These are phyloP conservation scores for Sphyrna mokarran DNA, from an alignment of 2,113 vertebrate genomes.

Conservation along the genomic window DNA sequence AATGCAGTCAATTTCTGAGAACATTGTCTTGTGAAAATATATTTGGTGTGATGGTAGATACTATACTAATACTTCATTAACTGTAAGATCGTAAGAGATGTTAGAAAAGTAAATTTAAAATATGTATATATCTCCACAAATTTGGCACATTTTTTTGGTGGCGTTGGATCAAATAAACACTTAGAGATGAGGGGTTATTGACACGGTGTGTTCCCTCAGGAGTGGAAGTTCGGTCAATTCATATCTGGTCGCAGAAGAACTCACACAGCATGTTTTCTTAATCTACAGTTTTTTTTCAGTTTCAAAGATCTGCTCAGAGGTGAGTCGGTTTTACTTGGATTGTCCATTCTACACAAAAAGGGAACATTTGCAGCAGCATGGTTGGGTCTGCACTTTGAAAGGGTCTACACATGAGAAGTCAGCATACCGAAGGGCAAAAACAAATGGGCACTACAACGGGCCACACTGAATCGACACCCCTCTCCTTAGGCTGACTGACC, in stretches of 20 bases:
- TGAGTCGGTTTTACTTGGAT: not conserved
- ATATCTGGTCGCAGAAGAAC: not conserved
- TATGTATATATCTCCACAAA: not conserved
- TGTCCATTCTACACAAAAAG: not conserved
- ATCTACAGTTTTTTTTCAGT: not conserved
- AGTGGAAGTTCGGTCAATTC: not conserved
- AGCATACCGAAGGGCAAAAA: no score
- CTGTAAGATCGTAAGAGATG: not conserved
- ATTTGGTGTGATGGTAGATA: not conserved
- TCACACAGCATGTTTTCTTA: not conserved
- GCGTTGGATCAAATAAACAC: not conserved
- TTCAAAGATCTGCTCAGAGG: not conserved
- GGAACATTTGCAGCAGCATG: not conserved
- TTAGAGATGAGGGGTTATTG: not conserved
- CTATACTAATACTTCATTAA: not conserved
- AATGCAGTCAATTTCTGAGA: not conserved
- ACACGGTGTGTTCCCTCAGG: not conserved
- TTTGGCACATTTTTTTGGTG: not conserved
- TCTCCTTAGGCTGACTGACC: no score
- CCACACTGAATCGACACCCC: no score
- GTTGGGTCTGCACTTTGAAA: not conserved
- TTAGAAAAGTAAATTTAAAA: not conserved
- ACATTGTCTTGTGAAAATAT: not conserved
- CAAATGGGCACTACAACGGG: no score
- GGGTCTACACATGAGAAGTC: not conserved